These are phyloP conservation scores for Melanophora roralis DNA, from an alignment of 2,888 invertebrate genomes.

Conservation along the genomic window DNA sequence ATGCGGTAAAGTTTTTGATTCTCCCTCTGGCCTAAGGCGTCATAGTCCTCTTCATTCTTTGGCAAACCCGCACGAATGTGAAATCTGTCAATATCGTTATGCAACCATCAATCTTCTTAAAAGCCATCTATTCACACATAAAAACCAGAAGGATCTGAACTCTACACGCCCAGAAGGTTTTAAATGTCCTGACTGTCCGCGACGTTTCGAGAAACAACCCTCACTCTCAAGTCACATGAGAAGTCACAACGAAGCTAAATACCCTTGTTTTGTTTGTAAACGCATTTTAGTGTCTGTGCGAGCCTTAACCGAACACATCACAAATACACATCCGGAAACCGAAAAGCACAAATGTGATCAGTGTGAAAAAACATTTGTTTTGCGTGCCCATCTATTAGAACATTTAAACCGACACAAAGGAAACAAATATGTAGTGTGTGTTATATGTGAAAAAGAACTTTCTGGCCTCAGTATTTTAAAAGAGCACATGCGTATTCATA, in stretches of 20 bases:
- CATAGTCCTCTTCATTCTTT: constrained; percentile 68
- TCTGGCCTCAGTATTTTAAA: constrained; percentile 73
- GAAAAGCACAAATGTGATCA: constrained; percentile 79
- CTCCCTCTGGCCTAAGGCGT: constrained; percentile 76
- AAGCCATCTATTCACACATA: constrained; percentile 66
- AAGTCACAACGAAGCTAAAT: constrained; percentile 34
- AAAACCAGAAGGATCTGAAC: constrained; percentile 18
- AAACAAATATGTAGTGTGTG: constrained; percentile 57
- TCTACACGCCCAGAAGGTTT: constrained; percentile 65
- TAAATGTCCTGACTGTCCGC: constrained; percentile 79
- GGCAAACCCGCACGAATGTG: constrained; percentile 70
- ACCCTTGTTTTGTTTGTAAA: constrained; percentile 78
- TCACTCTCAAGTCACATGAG: constrained; percentile 76
- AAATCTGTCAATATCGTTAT: constrained; percentile 65
- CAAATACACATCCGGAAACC: constrained; percentile 79
- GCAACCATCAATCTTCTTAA: constrained; percentile 62
- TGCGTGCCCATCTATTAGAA: constrained; percentile 79
- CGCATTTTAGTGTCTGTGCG: constrained; percentile 77
- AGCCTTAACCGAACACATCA: constrained; percentile 77
- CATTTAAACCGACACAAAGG: constrained; percentile 61
- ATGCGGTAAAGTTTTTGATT: constrained; percentile 78
- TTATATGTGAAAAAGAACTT: constrained; percentile 62
- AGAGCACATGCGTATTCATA: constrained; percentile 79
- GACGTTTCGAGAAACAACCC: constrained; percentile 78
- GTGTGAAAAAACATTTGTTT: constrained; percentile 80